Conservation (phyloP, 2,113 vertebrate species). For the Nothoprocta pentlandii region DNA sequence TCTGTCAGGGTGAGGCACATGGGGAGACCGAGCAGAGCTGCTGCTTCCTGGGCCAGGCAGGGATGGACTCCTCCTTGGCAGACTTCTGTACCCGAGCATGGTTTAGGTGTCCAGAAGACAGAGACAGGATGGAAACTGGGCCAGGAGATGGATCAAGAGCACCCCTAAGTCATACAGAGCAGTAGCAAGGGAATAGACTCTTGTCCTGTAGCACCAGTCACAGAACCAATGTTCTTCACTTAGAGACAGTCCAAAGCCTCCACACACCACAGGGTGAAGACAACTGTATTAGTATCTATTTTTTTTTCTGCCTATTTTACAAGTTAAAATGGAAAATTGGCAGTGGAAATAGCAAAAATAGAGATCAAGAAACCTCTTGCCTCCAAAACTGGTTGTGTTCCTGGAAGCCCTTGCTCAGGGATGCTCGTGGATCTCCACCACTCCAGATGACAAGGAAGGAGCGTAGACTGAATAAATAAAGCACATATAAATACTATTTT, state of each 20-base stretch:
- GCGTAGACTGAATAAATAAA: background rate
- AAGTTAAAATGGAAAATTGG: background rate
- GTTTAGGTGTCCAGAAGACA: background rate
- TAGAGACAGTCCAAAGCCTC: fast-evolving
- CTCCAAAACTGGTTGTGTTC: background rate
- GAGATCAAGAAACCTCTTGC: background rate
- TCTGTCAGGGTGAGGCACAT: fast-evolving
- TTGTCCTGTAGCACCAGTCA: background rate
- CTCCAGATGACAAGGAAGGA: background rate
- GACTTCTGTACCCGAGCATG: background rate
- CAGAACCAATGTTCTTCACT: background rate
- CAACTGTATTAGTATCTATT: fast-evolving
- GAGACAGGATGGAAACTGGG: background rate
- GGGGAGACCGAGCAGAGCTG: background rate
- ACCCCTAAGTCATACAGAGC: background rate
- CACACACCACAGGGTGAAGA: fast-evolving
- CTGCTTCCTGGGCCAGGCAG: background rate
- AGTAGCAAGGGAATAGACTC: background rate
- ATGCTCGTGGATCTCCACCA: background rate
- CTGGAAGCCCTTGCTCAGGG: too few relatives aligned
- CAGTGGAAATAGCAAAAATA: background rate
- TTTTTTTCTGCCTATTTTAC: background rate
- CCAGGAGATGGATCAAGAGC: background rate
- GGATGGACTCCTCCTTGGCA: background rate
- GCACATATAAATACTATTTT: background rate